Conservation (phyloP, 2,888 invertebrate species). For the Pseudococcus viburni region DNA sequence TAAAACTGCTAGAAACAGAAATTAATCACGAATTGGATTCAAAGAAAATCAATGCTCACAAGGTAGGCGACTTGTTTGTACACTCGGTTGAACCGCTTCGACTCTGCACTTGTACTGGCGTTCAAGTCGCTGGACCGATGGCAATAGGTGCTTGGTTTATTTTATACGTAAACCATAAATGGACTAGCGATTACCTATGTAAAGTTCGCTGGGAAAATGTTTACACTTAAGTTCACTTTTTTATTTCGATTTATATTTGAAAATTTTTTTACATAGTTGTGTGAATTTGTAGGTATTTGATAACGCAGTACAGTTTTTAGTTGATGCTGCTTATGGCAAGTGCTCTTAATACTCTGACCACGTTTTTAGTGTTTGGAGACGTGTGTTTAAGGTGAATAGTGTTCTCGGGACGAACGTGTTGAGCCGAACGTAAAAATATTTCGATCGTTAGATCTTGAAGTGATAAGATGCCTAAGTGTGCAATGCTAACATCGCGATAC, state of each 20-base stretch:
- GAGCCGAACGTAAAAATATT: neutral
- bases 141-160: neutral
- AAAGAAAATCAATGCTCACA: slow-evolving; percentile 48
- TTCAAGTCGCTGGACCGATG: slow-evolving; percentile 38
- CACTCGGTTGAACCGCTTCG: neutral
- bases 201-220: neutral
- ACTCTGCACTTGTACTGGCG: slow-evolving; percentile 18
- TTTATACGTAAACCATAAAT: neutral
- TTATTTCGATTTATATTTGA: neutral
- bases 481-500: neutral
- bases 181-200: slow-evolving; percentile 31
- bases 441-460: neutral
- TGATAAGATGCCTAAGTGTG: neutral
- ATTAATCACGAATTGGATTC: slow-evolving; percentile 48
- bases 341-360: slow-evolving; percentile 8
- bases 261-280: neutral
- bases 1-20: slow-evolving; percentile 43
- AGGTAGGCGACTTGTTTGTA: slow-evolving; percentile 49
- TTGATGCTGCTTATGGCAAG: neutral
- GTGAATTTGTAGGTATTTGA: slow-evolving; percentile 14
- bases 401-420: neutral
- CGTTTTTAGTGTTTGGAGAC: neutral
- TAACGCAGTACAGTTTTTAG: neutral
- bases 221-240: neutral
- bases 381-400: neutral